Conservation (phyloP, 2,888 invertebrate genomes). For the Caenorhabditis plicata region DNA sequence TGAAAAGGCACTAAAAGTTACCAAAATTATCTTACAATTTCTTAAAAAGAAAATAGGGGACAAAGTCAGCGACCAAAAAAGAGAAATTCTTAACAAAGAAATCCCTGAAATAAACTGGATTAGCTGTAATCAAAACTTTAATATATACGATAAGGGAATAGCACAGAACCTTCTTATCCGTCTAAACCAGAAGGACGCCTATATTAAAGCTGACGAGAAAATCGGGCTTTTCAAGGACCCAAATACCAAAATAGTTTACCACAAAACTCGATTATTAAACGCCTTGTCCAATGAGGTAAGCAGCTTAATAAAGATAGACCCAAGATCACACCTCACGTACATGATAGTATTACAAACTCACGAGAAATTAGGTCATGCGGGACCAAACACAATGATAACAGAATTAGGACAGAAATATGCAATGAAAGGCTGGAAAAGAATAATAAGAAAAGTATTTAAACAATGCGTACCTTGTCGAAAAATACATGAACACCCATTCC, state of each 20-base stretch:
- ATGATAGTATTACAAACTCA: neutral
- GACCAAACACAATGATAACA: slow-evolving; percentile 6
- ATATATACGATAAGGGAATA: neutral
- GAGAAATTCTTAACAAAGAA: no score
- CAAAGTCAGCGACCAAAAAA: no score
- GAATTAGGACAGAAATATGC: neutral
- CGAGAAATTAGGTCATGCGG: slow-evolving; percentile 1
- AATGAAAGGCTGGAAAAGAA: neutral
- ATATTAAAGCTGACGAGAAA: neutral
- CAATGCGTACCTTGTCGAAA: slow-evolving; percentile 6
- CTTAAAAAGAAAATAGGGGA: no score
- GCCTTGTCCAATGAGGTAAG: neutral
- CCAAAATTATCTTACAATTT: no score
- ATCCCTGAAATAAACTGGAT: no score
- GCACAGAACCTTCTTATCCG: neutral
- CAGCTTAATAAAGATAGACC: neutral
- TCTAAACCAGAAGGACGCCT: neutral
- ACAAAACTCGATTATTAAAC: neutral
- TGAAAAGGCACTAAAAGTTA: no score
- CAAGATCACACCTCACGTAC: neutral
- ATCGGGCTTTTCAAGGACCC: neutral
- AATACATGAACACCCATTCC: neutral
- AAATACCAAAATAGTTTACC: neutral
- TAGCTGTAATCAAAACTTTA: no score
- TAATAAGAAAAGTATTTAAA: slow-evolving; percentile 3